Conservation (phyloP, 1,140 invertebrate species). For the Drosophila tani region DNA sequence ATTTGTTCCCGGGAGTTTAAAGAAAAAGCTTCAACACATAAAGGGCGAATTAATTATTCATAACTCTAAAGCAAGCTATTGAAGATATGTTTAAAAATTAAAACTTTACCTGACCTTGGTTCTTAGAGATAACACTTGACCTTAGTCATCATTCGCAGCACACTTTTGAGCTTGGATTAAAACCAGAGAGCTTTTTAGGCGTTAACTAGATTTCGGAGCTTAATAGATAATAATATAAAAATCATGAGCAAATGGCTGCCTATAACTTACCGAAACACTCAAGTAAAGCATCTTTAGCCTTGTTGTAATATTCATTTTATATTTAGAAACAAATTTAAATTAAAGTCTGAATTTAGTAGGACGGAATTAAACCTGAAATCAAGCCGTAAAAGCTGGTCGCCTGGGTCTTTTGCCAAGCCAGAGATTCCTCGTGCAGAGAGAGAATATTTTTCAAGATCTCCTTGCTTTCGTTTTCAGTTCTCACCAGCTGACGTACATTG, state of each 20-base stretch:
- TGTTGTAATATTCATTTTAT: no score
- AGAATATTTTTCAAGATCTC: neutral
- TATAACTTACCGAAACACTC: neutral
- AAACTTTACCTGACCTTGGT: neutral
- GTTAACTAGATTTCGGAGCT: conserved; percentile 32
- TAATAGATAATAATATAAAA: conserved; percentile 11
- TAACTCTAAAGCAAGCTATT: neutral
- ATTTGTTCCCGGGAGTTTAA: accelerated
- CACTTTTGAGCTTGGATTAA: conserved; percentile 54
- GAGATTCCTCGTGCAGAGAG: neutral
- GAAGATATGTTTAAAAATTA: neutral
- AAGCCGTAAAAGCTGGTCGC: neutral
- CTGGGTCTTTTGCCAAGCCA: neutral
- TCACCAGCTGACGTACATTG: neutral
- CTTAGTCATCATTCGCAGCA: conserved; percentile 30
- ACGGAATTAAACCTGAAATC: conserved; percentile 12
- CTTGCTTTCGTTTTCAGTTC: neutral
- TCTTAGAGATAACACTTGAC: neutral
- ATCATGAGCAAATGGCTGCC: conserved; percentile 18
- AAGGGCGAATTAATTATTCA: neutral
- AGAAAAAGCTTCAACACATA: accelerated
- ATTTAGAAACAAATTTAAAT: no score
- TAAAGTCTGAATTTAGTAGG: neutral
- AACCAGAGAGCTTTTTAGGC: conserved; percentile 41
- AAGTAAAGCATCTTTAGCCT: no score